Evolutionary conservation across 2,888 invertebrate genomes (phyloP), one percentile per base, ranked within the genome.

Genomic region (Drosophila austrosaltans): DNA sequence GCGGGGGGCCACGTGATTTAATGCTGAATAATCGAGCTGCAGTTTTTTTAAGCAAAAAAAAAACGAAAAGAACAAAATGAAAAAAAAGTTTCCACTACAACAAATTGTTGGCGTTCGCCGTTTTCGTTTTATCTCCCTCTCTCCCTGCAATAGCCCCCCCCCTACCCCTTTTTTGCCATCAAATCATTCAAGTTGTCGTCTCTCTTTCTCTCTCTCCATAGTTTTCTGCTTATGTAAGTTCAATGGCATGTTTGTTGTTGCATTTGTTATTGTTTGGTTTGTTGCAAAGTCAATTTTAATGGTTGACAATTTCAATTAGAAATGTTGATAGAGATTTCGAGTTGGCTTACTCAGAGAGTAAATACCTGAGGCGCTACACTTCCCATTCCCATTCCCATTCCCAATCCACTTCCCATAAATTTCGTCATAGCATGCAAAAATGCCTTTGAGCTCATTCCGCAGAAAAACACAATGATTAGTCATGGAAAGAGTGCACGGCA

Each of bases 171-270:
- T 2, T 2, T 36, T 1, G 36, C 12, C 7, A 48, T 16, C 16
- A 16, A 16, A 36, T 60, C 42, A 67, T 36, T 36, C 1, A 36
- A 36, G 36, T 36, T 36, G 36, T 36, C 8, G 36, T n/a, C 62
- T 36, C 64, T 36, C 53, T 53, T 40, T 16, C 16, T 36, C 64
- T n/a, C 53, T 54, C 58, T 61, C 53, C 53, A 36, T 57, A 58
- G 61, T 66, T 67, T 62, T 72, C 28, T 64, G 85, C 82, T 83
- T 83, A 83, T 82, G 80, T 83, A 85, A 87, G 88, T 82, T 80
- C 88, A 87, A 78, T 87, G 88, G 86, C 82, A 83, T 80, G 73
- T 44, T 72, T 61, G 69, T 57, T 53, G 32, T 25, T 56, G 36
- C 59, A 68, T 57, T 39, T 53, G 32, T 22, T 56, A 30, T 69